Evolutionary conservation across 1,140 invertebrate species (phyloP).

Genomic region (Aplysia californica): DNA sequence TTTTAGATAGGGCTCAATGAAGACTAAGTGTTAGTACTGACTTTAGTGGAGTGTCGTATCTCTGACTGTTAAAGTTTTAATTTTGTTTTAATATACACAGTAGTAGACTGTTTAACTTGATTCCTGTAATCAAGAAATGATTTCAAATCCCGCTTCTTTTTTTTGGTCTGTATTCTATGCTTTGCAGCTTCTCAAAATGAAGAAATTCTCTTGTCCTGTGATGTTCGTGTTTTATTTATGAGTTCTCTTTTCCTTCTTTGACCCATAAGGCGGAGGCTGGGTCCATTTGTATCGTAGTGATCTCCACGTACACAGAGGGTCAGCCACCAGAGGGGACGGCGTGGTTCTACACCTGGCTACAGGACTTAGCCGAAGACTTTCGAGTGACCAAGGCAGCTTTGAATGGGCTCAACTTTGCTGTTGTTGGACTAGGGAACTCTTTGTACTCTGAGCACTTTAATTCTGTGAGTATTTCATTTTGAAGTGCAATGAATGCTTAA

Average conservation of each 20-base stretch:
- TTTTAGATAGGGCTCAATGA: too few relatives aligned
- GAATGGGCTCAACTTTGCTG: constrained; percentile 69
- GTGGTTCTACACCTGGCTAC: constrained; percentile 74
- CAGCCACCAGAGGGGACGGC: constrained; percentile 67
- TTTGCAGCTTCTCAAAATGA: too few relatives aligned
- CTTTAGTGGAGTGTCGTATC: too few relatives aligned
- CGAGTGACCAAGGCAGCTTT: constrained; percentile 70
- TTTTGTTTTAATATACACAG: too few relatives aligned
- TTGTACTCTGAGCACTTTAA: constrained; percentile 72
- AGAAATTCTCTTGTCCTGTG: background rate
- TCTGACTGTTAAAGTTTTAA: too few relatives aligned
- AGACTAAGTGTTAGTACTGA: too few relatives aligned
- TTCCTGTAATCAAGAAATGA: background rate
- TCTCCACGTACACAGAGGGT: constrained; percentile 74
- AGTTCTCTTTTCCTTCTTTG: background rate
- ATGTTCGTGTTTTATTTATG: background rate
- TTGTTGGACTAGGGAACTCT: constrained; percentile 75
- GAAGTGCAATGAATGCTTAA: background rate
- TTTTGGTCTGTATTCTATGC: background rate
- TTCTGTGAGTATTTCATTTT: constrained; percentile 58
- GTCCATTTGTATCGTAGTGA: constrained; percentile 68
- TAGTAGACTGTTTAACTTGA: background rate
- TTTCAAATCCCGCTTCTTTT: background rate
- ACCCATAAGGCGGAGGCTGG: constrained; percentile 37
- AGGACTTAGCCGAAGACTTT: constrained; percentile 73